Base-by-base conservation (phyloP, 2,888 invertebrate species). In the Rotaria magnacalcarata region DNA sequence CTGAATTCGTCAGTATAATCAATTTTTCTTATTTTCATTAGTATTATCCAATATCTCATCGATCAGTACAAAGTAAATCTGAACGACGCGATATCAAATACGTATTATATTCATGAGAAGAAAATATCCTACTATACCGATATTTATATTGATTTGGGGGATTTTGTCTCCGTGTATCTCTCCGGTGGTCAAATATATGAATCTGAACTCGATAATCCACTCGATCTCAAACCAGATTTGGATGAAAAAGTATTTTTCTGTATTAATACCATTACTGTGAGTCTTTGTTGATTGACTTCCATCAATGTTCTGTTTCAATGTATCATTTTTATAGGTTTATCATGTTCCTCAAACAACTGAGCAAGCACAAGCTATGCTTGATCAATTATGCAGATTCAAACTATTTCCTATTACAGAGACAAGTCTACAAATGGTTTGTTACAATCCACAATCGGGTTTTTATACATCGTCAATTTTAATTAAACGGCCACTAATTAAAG, bases 401-500 rank as follows among this genome's bases (percentile, higher is more conserved):
- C 67, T 67, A 6, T 67, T 27, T 34, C 34, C n/a, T 14, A 34
- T 67, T 14, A 67, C n/a, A 5, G 67, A 67, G 27, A 67, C 67
- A n/a, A 67, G 67, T 67, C 67, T 67, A 27, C 67, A 67, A 67
- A 67, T 67, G 67, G 67, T 67, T 34, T 67, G 67, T 27, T 67
- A 27, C 10, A 67, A 67, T 67, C 67, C 67, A 27, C 67, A 67
- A 34, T 27, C 27, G 11, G 67, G 67, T 3, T 67, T 67, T 8
- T 67, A 67, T 16, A 67, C 67, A 14, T 27, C 67, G 11, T 67
- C n/a, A 14, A 67, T 67, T 11, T 21, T 27, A n/a, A 34, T 67
- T 5, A 67, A 67, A 67, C 67, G 67, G 2, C 67, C 67, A 34
- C 10, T 67, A 14, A 67, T 67, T 16, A 67, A 67, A 67, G 27